Base-by-base conservation (phyloP, 92 coral and sea anemone genomes). In the Diadumene lineata region DNA sequence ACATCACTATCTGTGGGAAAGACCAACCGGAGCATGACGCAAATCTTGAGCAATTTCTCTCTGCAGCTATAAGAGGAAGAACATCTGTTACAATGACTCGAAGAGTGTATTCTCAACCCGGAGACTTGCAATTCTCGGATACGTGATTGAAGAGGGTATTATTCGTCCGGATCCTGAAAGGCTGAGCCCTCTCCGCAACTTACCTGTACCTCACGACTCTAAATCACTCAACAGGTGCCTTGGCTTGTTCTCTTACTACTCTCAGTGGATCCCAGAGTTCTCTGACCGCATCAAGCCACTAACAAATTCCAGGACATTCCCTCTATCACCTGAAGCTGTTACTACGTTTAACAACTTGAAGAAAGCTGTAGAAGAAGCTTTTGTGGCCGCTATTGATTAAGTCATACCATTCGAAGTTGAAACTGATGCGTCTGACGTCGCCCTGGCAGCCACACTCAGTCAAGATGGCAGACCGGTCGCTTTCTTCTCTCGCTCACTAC, bases 1-100 rank as follows among this genome's bases (percentile, higher is more conserved):
- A 67, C 34, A 75, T 75, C 30, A 74, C 87, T 23, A 82, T 83
- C 26, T 51, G 85, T 68, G 84, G 84, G 2, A 71, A 58, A 65
- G 92, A 87, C 69, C 92, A 87, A 67, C 69, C 72, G 58, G 88
- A 87, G 9, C 82, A 87, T 82, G 88, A 74, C 34, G 48, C 60
- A 46, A 87, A 87, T 72, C 67, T 78, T 38, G 55, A 82, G 71
- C 17, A 28, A 0, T 82, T 87, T 22, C 85, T 73, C n/a, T 82
- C 73, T 44, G 85, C 82, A 48, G 82, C 88, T n/a, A n/a, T 13
- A 38, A 38, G 48, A 6, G 48, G 7, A 38, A 38, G 13, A 38
- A 38, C 48, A 38, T n/a, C n/a, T 53, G 60, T 16, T 38, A 13
- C 48, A 38, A 38, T 38, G 48, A 38, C n/a, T 4, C 6, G 13